Percentiles rank a stretch among this genome's conserved stretches.
Evolutionary conservation across 2,888 invertebrate genomes (phyloP).

Genomic region (Ophonus ardosiacus): DNA sequence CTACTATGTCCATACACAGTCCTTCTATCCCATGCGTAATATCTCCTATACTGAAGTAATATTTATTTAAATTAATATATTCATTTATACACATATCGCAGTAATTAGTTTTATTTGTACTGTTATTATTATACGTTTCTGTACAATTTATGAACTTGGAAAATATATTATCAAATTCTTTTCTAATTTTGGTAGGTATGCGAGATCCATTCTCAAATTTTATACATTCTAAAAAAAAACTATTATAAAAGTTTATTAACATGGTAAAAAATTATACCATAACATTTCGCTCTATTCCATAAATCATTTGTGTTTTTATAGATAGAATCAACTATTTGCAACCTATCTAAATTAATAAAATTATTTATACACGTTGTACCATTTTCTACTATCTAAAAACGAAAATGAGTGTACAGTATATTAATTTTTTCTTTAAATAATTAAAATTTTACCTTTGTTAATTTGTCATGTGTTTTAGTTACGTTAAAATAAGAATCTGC

Average conservation of each 20-base stretch:
- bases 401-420: conserved; percentile 26
- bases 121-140: conserved; percentile 71
- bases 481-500: conserved; percentile 78
- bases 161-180: conserved; percentile 76
- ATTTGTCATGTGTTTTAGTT: conserved; percentile 76
- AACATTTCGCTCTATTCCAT: conserved; percentile 82
- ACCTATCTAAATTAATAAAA: conserved; percentile 80
- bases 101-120: conserved; percentile 71
- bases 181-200: conserved; percentile 76
- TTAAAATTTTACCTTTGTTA: conserved; percentile 73
- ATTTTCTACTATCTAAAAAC: conserved; percentile 73
- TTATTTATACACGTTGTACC: conserved; percentile 79
- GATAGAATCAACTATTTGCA: conserved; percentile 80
- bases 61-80: conserved; percentile 78
- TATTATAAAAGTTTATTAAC: conserved; percentile 27
- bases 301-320: conserved; percentile 78
- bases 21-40: conserved; percentile 78
- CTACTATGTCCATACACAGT: conserved; percentile 83
- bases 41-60: conserved; percentile 79
- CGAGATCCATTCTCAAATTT: conserved; percentile 74
- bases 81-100: conserved; percentile 78
- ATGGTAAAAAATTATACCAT: conserved; percentile 75
- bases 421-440: neutral
- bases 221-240: conserved; percentile 78
- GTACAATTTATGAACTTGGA: conserved; percentile 77